These are phyloP conservation scores for Drosophila mojavensis DNA, from an alignment of 1,140 invertebrate genomes.

Conservation along the genomic window DNA sequence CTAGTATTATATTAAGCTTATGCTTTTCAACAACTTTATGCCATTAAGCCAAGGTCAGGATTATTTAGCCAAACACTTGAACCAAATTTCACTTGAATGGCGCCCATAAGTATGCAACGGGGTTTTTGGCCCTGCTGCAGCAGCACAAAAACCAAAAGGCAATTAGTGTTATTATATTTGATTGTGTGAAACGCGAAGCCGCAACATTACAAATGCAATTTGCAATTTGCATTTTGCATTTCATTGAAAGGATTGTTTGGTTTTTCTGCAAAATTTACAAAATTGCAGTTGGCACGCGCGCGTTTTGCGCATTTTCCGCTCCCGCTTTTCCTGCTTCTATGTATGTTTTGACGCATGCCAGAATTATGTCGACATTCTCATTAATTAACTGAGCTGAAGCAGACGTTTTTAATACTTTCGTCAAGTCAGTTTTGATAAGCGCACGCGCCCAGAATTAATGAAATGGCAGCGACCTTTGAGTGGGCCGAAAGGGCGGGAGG, in stretches of 20 bases:
- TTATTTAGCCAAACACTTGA: no score
- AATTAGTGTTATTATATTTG: conserved; percentile 58
- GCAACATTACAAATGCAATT: conserved; percentile 27
- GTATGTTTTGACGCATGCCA: conserved; percentile 16
- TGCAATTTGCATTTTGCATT: neutral
- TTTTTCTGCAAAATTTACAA: neutral
- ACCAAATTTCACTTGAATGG: no score
- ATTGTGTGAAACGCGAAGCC: conserved; percentile 49
- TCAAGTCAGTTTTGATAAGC: conserved; percentile 56
- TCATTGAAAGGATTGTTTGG: conserved; percentile 20
- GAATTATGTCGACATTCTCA: conserved; percentile 32
- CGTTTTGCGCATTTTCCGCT: no score
- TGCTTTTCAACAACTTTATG: neutral
- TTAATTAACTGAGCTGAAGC: conserved; percentile 66
- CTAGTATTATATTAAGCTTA: no score
- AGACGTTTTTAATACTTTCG: conserved; percentile 55
- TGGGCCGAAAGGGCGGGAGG: neutral
- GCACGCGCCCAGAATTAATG: conserved; percentile 66
- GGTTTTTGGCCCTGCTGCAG: neutral
- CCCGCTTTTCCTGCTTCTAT: neutral
- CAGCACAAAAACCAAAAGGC: neutral
- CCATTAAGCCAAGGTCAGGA: no score
- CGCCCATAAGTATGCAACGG: conserved; percentile 11
- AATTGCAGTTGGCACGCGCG: neutral
- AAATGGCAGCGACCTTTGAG: conserved; percentile 53